Evolutionary conservation across 2,113 vertebrate genomes (phyloP).

Genomic region (Uria aalge): DNA sequence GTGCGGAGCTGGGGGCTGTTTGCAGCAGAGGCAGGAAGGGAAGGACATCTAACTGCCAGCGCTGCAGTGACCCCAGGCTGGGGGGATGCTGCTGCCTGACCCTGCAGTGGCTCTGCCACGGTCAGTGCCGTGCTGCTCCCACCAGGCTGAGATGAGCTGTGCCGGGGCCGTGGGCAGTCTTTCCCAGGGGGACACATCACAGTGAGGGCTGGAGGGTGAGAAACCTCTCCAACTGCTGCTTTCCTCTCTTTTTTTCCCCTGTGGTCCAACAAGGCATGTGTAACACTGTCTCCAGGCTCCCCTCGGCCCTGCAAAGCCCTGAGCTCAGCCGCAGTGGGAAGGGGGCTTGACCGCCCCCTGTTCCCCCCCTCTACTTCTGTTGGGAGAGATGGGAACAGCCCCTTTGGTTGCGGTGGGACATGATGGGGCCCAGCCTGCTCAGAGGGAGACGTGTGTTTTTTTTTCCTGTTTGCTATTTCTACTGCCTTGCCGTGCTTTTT

Average conservation of each 20-base stretch:
- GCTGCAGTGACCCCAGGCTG: rapidly evolving
- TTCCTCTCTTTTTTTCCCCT: rapidly evolving
- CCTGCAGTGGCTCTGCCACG: rapidly evolving
- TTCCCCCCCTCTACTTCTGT: background rate
- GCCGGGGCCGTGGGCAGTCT: rapidly evolving
- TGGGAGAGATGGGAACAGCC: background rate
- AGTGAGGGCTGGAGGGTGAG: background rate
- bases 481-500: rapidly evolving
- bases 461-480: background rate
- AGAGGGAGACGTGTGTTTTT: rapidly evolving
- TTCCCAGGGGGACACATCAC: rapidly evolving
- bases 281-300: background rate
- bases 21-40: background rate
- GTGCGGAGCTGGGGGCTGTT: rapidly evolving
- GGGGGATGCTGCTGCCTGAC: background rate
- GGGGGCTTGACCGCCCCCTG: background rate
- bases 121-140: background rate
- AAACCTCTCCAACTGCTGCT: background rate
- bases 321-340: rapidly evolving
- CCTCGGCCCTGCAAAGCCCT: background rate
- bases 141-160: background rate
- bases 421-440: background rate
- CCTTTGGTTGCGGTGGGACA: background rate
- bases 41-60: background rate
- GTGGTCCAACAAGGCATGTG: background rate